Conservation (phyloP, 2,113 vertebrate species). For the Antechinus flavipes region DNA sequence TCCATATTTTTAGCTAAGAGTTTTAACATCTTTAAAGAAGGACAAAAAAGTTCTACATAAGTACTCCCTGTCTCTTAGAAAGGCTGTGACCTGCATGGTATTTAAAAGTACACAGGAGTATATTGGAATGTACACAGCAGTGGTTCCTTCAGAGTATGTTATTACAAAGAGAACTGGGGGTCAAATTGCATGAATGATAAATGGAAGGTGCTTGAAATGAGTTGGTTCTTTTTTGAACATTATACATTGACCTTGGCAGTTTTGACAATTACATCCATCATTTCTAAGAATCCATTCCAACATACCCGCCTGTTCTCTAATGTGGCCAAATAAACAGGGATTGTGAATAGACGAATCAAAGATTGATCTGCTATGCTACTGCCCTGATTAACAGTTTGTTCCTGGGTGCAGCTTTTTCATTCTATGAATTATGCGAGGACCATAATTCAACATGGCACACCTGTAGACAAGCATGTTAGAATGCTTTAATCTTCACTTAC, state of each 20-base stretch:
- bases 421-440: constrained; percentile 79
- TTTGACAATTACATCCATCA: constrained; percentile 99
- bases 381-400: constrained; percentile 89
- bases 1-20: constrained; percentile 76
- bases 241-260: constrained; percentile 96
- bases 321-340: constrained; percentile 93
- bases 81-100: constrained; percentile 86
- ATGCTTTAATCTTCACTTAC: constrained; percentile 83
- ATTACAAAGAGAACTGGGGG: constrained; percentile 94
- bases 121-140: constrained; percentile 91
- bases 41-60: constrained; percentile 84
- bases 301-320: constrained; percentile 88
- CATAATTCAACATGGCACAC: constrained; percentile 84
- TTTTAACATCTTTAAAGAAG: constrained; percentile 73
- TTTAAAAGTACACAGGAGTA: constrained; percentile 90
- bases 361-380: constrained; percentile 92
- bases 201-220: constrained; percentile 93
- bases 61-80: constrained; percentile 85
- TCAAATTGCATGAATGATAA: constrained; percentile 95
- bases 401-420: constrained; percentile 86
- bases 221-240: constrained; percentile 90
- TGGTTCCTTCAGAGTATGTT: constrained; percentile 92
- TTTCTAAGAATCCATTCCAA: constrained; percentile 93
- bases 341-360: constrained; percentile 92
- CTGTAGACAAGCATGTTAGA: constrained; percentile 81